phyloP scores from a whole-genome alignment of 2,113 vertebrate genomes.

The Podiceps cristatus region DNA sequence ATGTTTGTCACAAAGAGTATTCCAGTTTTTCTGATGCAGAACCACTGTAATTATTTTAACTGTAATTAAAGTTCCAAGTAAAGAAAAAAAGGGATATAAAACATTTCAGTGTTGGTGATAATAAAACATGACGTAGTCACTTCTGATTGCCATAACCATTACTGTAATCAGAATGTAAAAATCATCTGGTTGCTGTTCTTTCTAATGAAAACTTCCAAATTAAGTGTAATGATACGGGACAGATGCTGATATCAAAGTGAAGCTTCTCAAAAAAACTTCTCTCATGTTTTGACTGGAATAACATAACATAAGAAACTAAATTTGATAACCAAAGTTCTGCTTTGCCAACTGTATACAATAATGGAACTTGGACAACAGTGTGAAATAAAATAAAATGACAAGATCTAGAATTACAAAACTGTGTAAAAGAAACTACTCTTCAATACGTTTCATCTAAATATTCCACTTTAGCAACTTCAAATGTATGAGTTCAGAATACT shows the following conservation, averaged over 20 bases:
- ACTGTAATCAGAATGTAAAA: background rate
- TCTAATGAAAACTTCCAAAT: background rate
- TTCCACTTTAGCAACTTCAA: background rate
- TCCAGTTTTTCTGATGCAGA: background rate
- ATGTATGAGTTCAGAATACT: background rate
- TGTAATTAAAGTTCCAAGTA: background rate
- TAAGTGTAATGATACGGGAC: background rate
- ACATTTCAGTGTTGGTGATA: background rate
- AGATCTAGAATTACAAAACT: background rate
- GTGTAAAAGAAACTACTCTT: background rate
- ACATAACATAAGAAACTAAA: background rate
- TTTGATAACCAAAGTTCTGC: background rate
- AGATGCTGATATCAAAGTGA: background rate
- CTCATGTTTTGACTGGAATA: background rate
- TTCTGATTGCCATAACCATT: background rate
- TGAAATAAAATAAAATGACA: background rate
- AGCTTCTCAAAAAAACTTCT: background rate
- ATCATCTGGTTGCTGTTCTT: background rate
- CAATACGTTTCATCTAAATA: background rate
- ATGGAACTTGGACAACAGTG: background rate
- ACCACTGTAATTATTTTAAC: background rate
- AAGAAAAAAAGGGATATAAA: background rate
- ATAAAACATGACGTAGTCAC: background rate
- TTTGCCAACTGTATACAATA: background rate
- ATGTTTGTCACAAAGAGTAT: accelerated